Conservation (phyloP, 2,797 vertebrate genomes). For the Tachyglossus aculeatus region DNA sequence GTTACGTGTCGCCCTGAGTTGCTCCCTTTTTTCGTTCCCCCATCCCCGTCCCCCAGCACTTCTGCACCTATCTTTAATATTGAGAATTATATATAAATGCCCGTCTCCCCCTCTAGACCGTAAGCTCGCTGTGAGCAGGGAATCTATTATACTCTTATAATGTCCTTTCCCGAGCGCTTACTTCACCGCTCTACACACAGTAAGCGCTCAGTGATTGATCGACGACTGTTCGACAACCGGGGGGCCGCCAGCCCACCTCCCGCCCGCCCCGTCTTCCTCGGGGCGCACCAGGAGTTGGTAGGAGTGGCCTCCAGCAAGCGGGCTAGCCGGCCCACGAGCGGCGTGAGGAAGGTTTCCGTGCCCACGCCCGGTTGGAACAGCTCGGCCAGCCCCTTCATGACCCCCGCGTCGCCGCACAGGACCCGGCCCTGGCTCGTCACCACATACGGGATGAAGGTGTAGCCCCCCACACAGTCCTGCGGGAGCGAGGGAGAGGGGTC, state of each 20-base stretch:
- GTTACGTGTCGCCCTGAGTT: no score
- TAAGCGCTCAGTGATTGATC: no score
- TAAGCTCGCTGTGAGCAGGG: no score
- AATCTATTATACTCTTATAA: no score
- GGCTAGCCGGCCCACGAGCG: slow-evolving; percentile 78
- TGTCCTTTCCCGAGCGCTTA: no score
- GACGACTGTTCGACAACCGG: no score
- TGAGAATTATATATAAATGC: no score
- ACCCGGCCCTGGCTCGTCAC: slow-evolving; percentile 86
- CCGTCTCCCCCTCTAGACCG: no score
- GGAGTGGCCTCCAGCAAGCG: slow-evolving; percentile 82
- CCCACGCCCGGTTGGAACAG: slow-evolving; percentile 81
- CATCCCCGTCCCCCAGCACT: no score
- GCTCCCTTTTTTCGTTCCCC: no score
- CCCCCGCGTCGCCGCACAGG: slow-evolving; percentile 80
- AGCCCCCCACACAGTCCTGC: slow-evolving; percentile 86
- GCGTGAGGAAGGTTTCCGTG: slow-evolving; percentile 81
- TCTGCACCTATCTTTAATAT: no score
- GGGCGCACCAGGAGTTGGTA: slow-evolving; percentile 81
- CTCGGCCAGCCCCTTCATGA: slow-evolving; percentile 80
- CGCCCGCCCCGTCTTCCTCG: not conserved
- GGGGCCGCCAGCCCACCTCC: not conserved
- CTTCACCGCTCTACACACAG: no score
- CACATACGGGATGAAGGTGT: slow-evolving; percentile 88
- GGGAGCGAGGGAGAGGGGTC: not conserved